phyloP scores from a whole-genome alignment of 2,113 vertebrate genomes.

The Coturnix japonica region DNA sequence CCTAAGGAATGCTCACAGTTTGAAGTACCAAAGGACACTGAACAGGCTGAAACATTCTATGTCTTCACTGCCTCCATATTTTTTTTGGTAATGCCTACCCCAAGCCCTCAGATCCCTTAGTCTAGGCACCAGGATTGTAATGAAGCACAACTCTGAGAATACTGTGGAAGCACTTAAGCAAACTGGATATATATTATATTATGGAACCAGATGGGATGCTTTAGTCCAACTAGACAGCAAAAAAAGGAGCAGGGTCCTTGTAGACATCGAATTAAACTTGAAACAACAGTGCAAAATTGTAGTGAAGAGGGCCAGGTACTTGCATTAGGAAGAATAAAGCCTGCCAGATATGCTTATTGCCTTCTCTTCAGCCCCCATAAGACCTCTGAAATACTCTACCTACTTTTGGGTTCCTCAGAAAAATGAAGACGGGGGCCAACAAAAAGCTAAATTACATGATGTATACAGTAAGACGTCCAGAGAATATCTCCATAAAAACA shows the following conservation, averaged over 20 bases:
- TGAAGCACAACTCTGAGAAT: neutral
- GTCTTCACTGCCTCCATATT: neutral
- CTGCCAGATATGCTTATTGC: neutral
- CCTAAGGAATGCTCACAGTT: neutral
- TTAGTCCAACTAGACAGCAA: neutral
- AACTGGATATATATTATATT: neutral
- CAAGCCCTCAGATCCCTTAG: neutral
- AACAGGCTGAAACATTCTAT: neutral
- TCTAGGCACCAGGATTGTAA: neutral
- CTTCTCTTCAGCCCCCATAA: neutral
- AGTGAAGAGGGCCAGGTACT: neutral
- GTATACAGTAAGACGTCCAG: neutral
- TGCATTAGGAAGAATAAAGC: neutral
- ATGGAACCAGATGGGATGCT: neutral
- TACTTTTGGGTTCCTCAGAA: neutral
- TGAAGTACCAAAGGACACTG: neutral
- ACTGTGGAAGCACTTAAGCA: neutral
- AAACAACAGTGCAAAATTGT: neutral
- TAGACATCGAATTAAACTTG: neutral
- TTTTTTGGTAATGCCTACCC: neutral
- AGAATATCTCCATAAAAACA: neutral
- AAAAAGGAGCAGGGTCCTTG: neutral
- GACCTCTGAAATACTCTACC: neutral
- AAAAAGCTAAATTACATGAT: neutral
- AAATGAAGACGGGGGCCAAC: neutral